Conservation (phyloP, 1,140 invertebrate species). For the Leptinotarsa defecta region DNA sequence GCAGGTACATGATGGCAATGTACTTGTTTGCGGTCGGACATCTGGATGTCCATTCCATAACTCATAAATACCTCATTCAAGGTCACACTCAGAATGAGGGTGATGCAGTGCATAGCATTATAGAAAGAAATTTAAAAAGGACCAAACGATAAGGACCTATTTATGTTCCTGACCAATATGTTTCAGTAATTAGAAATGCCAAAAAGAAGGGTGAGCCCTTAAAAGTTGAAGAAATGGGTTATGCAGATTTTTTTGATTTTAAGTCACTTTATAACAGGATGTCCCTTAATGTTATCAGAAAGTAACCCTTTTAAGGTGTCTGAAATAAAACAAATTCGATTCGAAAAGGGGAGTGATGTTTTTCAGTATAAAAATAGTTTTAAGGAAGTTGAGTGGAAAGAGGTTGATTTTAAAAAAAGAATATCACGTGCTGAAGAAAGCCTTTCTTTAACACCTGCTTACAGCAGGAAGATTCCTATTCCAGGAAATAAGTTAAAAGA, state of each 20-base stretch:
- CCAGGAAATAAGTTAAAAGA: not conserved
- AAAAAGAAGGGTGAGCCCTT: slow-evolving; percentile 34
- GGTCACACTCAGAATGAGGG: slow-evolving; percentile 55
- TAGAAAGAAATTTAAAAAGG: slow-evolving; percentile 51
- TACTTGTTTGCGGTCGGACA: slow-evolving; percentile 33
- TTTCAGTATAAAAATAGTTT: slow-evolving; percentile 25
- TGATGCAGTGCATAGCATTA: slow-evolving; percentile 51
- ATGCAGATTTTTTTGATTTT: slow-evolving; percentile 28
- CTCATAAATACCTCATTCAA: slow-evolving; percentile 50
- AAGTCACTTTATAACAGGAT: slow-evolving; percentile 18
- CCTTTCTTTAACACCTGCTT: not conserved
- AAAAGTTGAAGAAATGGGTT: slow-evolving; percentile 27
- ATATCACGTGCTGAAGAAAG: not conserved
- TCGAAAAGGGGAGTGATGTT: slow-evolving; percentile 26
- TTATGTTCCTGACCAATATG: slow-evolving; percentile 32
- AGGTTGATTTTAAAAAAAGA: slow-evolving; percentile 24
- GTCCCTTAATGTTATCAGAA: not conserved
- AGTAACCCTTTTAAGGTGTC: slow-evolving; percentile 20
- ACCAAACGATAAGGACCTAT: slow-evolving; percentile 45
- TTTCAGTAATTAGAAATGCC: slow-evolving; percentile 35
- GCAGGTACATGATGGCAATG: slow-evolving; percentile 34
- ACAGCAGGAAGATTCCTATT: not conserved
- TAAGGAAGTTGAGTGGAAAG: slow-evolving; percentile 11
- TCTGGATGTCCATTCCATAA: slow-evolving; percentile 38
- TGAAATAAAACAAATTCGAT: slow-evolving; percentile 18